Evolutionary conservation across 2,888 invertebrate genomes (phyloP).

Genomic region (Eremobia ochroleuca): DNA sequence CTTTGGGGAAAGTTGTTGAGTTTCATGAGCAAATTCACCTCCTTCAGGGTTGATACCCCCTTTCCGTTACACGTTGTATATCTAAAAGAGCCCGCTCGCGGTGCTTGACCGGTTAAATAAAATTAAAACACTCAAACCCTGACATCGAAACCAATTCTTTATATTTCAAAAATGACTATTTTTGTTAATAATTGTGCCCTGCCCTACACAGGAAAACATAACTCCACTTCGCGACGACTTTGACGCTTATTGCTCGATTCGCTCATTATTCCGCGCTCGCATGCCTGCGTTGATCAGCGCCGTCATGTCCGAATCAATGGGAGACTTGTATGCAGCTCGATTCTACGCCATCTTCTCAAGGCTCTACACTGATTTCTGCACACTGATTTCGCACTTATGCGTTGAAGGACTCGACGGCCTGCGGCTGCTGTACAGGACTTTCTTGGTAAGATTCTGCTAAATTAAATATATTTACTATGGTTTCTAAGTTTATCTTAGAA

Average conservation of each 20-base stretch:
- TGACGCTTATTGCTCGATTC: slow-evolving; percentile 73
- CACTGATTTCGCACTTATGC: slow-evolving; percentile 75
- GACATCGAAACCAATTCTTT: neutral
- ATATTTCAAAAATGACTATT: accelerated
- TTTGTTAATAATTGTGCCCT: neutral
- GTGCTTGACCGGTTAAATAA: too few relatives aligned
- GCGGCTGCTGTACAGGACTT: slow-evolving; percentile 69
- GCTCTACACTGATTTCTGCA: slow-evolving; percentile 79
- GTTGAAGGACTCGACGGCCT: slow-evolving; percentile 73
- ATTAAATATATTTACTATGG: neutral
- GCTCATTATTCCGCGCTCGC: slow-evolving; percentile 73
- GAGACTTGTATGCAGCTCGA: slow-evolving; percentile 70
- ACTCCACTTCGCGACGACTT: slow-evolving; percentile 71
- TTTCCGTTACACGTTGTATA: too few relatives aligned
- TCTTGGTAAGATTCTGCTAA: slow-evolving; percentile 71
- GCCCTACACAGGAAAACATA: slow-evolving; percentile 63
- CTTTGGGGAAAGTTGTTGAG: too few relatives aligned
- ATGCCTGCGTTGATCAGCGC: slow-evolving; percentile 76
- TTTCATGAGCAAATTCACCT: too few relatives aligned
- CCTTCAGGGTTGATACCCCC: too few relatives aligned
- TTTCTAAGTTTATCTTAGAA: neutral
- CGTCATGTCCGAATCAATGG: slow-evolving; percentile 71
- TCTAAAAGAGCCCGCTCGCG: too few relatives aligned
- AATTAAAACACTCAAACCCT: neutral
- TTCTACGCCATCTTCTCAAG: slow-evolving; percentile 78